These are phyloP conservation scores for Macrotis lagotis DNA, from an alignment of 2,113 vertebrate species.

Conservation along the genomic window DNA sequence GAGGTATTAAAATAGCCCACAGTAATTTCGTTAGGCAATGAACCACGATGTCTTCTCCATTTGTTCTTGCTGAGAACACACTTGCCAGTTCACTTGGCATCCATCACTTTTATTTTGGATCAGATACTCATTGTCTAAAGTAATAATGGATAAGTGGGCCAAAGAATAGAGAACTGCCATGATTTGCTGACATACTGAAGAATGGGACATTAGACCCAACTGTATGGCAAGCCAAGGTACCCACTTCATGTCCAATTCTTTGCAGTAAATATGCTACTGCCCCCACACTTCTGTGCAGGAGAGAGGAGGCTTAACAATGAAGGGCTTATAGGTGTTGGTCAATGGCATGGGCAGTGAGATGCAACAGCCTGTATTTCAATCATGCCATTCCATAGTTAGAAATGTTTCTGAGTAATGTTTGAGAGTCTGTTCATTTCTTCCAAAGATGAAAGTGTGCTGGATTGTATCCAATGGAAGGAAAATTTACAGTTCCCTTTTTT, in stretches of 20 bases:
- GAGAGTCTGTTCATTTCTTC: conserved; percentile 37
- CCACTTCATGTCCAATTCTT: conserved; percentile 35
- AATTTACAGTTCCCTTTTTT: background rate
- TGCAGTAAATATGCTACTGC: conserved; percentile 62
- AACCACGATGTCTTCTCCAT: conserved; percentile 77
- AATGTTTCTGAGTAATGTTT: conserved; percentile 48
- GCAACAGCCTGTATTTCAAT: conserved; percentile 47
- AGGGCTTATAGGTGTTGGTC: conserved; percentile 42
- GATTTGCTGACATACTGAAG: conserved; percentile 75
- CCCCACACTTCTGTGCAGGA: conserved; percentile 47
- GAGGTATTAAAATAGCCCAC: conserved; percentile 80
- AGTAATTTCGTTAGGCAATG: conserved; percentile 83
- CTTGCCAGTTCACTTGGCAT: conserved; percentile 78
- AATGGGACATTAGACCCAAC: conserved; percentile 59
- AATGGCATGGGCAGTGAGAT: conserved; percentile 5
- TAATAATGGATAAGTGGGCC: conserved; percentile 72
- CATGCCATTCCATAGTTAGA: conserved; percentile 26
- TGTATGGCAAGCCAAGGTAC: conserved; percentile 72
- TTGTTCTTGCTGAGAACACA: conserved; percentile 68
- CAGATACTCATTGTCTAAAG: conserved; percentile 81
- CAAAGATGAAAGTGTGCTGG: conserved; percentile 34
- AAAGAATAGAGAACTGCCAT: conserved; percentile 70
- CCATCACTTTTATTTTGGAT: conserved; percentile 84
- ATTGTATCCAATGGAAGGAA: conserved; percentile 9
- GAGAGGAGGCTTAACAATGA: conserved; percentile 60